Evolutionary conservation across 37 sponge, comb jelly and placozoan genomes (phyloP), one percentile per base, ranked within the genome.

Genomic region (Oopsacas minuta): DNA sequence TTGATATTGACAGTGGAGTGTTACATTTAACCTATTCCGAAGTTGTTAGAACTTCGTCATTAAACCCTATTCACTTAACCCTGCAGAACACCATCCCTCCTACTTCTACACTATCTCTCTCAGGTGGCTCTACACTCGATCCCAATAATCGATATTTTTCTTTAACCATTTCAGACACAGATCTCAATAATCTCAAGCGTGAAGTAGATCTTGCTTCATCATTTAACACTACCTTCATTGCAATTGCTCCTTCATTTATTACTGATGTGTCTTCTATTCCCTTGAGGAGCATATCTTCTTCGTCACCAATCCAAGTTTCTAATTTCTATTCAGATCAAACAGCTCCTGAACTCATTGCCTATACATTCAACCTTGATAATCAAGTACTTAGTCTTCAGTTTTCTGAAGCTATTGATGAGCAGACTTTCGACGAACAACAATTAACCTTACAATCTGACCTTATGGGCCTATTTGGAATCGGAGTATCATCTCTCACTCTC

Each of bases 11-110:
- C 82, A 36, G 52, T 0, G 93, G 93, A 0, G 5, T 86, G 0
- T 52, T 95, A 22, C 36, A 82, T 37, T 53, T 95, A 28, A 88
- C 93, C 0, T 95, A 91, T 85, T 84, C 90, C 25, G 96, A 95
- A 84, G 87, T 90, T 35, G 88, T 95, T 12, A 86, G 92, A 37
- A 81, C 85, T 23, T 53, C 90, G n/a, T 53, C 90, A 32, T 83
- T 95, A 52, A 87, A 91, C 38, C 81, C 86, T 1, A 85, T 83
- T 37, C 86, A 91, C 36, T 39, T 95, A 0, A 81, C 83, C 28
- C 83, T 95, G 37, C 96, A 92, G 51, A 87, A 49, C 36, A 86
- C 37, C 28, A 75, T 81, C 0, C 0, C 52, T 32, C 85, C 36
- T 36, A 23, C 84, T 0, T 81, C 87, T 15, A 46, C 82, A 0